Conservation (phyloP, 2,797 vertebrate species). For the Mormyrus hasselquistii region DNA sequence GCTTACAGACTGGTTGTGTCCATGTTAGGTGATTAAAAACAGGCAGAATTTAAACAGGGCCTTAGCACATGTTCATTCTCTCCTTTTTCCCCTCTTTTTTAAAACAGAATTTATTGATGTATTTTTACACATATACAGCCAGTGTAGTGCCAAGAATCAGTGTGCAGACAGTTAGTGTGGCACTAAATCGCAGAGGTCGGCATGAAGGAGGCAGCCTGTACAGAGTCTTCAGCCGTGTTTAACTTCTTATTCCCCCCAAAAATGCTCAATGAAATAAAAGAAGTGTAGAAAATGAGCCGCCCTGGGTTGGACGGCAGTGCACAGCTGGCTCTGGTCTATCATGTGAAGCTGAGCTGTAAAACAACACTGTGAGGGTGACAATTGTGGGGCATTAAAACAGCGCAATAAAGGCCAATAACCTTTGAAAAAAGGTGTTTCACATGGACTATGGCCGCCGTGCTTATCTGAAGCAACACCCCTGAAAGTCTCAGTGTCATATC, state of each 20-base stretch:
- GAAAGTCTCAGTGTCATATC: background rate
- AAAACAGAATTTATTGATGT: conserved; percentile 58
- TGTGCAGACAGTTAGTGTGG: conserved; percentile 56
- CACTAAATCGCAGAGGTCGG: conserved; percentile 53
- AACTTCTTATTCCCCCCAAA: conserved; percentile 23
- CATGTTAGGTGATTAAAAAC: background rate
- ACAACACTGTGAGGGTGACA: background rate
- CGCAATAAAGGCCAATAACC: background rate
- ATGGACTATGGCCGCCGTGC: conserved; percentile 4
- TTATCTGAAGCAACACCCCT: background rate
- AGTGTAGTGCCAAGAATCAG: conserved; percentile 56
- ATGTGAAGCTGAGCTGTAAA: conserved; percentile 26
- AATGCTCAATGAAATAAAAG: conserved; percentile 41
- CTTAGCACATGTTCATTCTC: conserved; percentile 12
- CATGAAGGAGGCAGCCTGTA: conserved; percentile 34
- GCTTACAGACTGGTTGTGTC: background rate
- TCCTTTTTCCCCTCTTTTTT: conserved; percentile 30
- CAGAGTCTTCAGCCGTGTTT: conserved; percentile 29
- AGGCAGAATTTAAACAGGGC: background rate
- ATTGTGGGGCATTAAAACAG: background rate
- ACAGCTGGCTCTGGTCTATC: conserved; percentile 23
- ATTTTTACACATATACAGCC: conserved; percentile 62
- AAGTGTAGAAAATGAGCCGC: conserved; percentile 44
- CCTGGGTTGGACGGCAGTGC: conserved; percentile 28
- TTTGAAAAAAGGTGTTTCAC: background rate